These are phyloP conservation scores for Enteromius paludinosus DNA, from an alignment of 2,797 vertebrate species.

Conservation along the genomic window DNA sequence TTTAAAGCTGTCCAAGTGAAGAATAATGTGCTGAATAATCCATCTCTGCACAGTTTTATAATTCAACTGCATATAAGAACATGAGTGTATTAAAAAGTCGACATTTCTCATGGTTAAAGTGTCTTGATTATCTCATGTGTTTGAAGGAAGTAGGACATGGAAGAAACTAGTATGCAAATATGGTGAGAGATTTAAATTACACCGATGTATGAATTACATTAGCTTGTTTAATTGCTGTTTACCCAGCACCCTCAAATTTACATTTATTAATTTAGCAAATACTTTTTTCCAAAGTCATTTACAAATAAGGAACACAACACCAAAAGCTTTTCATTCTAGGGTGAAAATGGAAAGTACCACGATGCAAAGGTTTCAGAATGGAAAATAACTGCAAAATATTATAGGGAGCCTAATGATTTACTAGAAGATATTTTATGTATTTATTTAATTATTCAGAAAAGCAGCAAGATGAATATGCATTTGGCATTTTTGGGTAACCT, in stretches of 20 bases:
- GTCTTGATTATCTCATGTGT: neutral
- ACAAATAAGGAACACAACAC: slow-evolving; percentile 7
- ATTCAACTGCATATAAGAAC: neutral
- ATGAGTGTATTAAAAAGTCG: neutral
- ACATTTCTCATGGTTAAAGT: neutral
- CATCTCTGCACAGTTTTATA: neutral
- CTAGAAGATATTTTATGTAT: neutral
- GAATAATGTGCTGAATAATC: neutral
- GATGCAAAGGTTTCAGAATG: neutral
- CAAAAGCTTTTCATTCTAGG: neutral
- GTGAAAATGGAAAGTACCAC: neutral
- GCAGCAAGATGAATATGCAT: slow-evolving; percentile 29
- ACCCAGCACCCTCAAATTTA: neutral
- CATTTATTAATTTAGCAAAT: slow-evolving; percentile 9
- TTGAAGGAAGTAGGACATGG: neutral
- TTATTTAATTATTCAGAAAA: slow-evolving; percentile 23
- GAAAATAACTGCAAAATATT: neutral
- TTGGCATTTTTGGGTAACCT: slow-evolving; percentile 24
- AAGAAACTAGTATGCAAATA: slow-evolving; percentile 1
- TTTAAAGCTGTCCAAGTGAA: neutral
- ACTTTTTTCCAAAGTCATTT: slow-evolving; percentile 7
- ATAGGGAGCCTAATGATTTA: neutral
- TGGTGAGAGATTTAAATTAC: neutral
- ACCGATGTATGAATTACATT: neutral
- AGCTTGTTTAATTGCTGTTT: slow-evolving; percentile 24